Conservation (phyloP, 2,797 vertebrate genomes). For the Miichthys miiuy region DNA sequence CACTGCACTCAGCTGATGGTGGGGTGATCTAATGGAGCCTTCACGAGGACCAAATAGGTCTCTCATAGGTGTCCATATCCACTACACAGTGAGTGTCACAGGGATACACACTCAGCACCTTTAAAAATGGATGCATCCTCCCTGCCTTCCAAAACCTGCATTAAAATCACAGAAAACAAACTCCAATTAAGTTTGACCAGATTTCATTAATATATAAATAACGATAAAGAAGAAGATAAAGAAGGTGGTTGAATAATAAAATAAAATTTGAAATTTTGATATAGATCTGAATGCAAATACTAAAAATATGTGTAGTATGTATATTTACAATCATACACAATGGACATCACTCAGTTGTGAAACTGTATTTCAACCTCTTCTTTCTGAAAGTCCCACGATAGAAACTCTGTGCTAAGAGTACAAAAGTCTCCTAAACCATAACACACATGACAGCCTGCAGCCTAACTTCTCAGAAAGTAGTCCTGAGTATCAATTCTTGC, state of each 20-base stretch:
- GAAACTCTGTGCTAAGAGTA: constrained; percentile 56
- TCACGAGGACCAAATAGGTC: constrained; percentile 52
- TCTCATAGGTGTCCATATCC: constrained; percentile 28
- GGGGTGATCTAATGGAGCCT: constrained; percentile 54
- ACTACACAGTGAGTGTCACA: constrained; percentile 25
- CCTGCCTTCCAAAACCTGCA: background rate
- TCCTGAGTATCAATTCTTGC: constrained; percentile 67
- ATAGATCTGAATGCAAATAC: constrained; percentile 9
- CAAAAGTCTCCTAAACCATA: constrained; percentile 66
- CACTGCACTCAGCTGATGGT: constrained; percentile 46
- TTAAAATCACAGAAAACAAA: background rate
- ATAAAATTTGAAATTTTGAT: background rate
- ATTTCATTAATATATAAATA: background rate
- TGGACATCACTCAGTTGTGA: background rate
- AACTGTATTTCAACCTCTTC: constrained; percentile 14
- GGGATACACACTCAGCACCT: constrained; percentile 1
- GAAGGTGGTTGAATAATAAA: background rate
- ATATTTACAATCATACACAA: background rate
- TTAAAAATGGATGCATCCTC: background rate
- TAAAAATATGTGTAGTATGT: background rate
- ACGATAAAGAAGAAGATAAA: too few species aligned
- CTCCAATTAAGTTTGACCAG: background rate
- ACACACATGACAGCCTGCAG: constrained; percentile 70
- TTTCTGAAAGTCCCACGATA: constrained; percentile 24
- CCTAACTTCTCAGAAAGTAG: constrained; percentile 76